Conservation (phyloP, 2,113 vertebrate genomes). For the Elachura formosa region DNA sequence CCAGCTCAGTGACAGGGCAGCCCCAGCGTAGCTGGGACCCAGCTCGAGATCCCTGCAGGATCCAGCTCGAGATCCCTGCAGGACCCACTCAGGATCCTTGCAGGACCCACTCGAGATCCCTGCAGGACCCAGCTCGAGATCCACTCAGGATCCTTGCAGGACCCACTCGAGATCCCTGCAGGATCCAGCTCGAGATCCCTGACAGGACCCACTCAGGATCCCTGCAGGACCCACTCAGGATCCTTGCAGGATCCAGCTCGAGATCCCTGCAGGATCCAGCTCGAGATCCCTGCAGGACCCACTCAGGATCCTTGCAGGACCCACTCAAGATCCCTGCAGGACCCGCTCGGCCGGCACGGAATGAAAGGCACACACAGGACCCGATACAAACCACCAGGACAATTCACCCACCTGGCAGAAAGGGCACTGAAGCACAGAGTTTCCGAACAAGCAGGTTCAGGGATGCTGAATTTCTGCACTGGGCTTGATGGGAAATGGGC, state of each 20-base stretch:
- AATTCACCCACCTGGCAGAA: background rate
- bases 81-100: background rate
- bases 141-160: background rate
- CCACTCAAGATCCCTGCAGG: background rate
- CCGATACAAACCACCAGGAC: background rate
- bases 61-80: too few species aligned
- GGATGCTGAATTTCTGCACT: background rate
- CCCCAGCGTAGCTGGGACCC: background rate
- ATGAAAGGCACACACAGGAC: background rate
- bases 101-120: background rate
- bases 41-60: background rate
- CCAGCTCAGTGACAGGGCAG: background rate
- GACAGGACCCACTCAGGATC: background rate
- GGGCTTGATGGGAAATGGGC: background rate
- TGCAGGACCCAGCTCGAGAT: too few species aligned
- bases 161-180: background rate
- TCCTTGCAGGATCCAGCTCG: too few species aligned
- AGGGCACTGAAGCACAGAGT: background rate
- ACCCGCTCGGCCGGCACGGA: background rate
- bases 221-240: background rate
- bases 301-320: too few species aligned
- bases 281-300: background rate
- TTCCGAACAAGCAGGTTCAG: background rate
- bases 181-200: background rate
- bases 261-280: background rate